A percentile compares a stretch with the other conserved stretches of the same genome.
Conservation (phyloP, 1,140 invertebrate species). For the Drosophila melanica region DNA sequence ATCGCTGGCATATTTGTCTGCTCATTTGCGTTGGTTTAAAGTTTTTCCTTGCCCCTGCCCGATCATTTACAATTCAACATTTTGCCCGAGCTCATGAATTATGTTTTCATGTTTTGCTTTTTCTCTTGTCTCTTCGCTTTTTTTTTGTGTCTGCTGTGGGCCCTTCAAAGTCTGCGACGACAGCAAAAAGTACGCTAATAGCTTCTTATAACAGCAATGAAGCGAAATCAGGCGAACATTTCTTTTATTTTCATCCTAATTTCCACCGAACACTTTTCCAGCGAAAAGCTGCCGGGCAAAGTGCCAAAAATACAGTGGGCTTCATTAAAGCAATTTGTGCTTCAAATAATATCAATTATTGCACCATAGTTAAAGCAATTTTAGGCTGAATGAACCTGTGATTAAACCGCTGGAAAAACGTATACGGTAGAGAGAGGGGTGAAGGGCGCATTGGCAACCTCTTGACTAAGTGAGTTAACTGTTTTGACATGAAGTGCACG, state of each 20-base stretch:
- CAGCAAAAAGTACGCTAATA: conserved; percentile 68
- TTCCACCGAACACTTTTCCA: conserved; percentile 4
- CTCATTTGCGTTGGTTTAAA: conserved; percentile 40
- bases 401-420: conserved; percentile 12
- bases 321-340: conserved; percentile 2
- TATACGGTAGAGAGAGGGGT: too few relatives aligned
- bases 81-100: conserved; percentile 64
- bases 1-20: conserved; percentile 28
- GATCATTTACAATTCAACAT: conserved; percentile 79
- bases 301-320: conserved; percentile 6
- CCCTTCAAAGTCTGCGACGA: conserved; percentile 24
- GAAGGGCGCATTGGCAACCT: background rate
- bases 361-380: conserved; percentile 9
- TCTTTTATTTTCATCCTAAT: conserved; percentile 21
- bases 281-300: conserved; percentile 19
- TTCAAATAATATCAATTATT: conserved; percentile 7
- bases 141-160: conserved; percentile 15
- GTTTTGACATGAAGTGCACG: conserved; percentile 46
- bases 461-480: conserved; percentile 37
- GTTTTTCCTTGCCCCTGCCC: conserved; percentile 22
- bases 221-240: conserved; percentile 57
- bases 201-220: conserved; percentile 67
- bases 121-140: conserved; percentile 20
- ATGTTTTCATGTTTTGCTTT: conserved; percentile 65
- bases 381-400: conserved; percentile 8